Conservation (phyloP, 2,888 invertebrate genomes). For the Cremastobaeus sp. region DNA sequence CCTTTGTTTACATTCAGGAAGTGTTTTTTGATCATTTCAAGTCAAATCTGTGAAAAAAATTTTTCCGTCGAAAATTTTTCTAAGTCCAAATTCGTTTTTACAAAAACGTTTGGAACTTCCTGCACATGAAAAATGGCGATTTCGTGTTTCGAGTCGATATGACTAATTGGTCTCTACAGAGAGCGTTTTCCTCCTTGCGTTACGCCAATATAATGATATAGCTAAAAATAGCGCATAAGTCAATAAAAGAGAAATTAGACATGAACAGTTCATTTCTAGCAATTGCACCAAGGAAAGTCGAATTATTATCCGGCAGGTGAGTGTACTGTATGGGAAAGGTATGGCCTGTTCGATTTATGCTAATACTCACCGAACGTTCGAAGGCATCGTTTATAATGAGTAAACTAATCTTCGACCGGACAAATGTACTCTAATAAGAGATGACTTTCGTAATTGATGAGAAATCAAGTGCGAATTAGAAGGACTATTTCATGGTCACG, state of each 20-base stretch:
- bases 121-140: no score
- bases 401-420: constrained; percentile 23
- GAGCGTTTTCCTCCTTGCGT: constrained; percentile 10
- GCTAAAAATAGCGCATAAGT: constrained; percentile 22
- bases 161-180: constrained; percentile 7
- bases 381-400: constrained; percentile 37
- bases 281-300: constrained; percentile 49
- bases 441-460: constrained; percentile 39
- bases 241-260: constrained; percentile 54
- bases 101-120: no score
- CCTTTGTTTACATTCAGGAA: no score
- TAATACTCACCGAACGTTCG: constrained; percentile 36
- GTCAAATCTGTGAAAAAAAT: no score
- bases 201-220: constrained; percentile 32
- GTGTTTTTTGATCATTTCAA: no score
- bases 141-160: not conserved
- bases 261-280: constrained; percentile 42
- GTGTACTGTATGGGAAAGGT: constrained; percentile 45
- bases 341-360: constrained; percentile 39
- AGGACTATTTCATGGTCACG: constrained; percentile 35
- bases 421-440: constrained; percentile 39
- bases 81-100: no score
- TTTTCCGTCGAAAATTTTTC: no score
- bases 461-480: constrained; percentile 42
- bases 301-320: constrained; percentile 41